Conservation (phyloP, 2,888 invertebrate genomes). For the Adela reaumurella region DNA sequence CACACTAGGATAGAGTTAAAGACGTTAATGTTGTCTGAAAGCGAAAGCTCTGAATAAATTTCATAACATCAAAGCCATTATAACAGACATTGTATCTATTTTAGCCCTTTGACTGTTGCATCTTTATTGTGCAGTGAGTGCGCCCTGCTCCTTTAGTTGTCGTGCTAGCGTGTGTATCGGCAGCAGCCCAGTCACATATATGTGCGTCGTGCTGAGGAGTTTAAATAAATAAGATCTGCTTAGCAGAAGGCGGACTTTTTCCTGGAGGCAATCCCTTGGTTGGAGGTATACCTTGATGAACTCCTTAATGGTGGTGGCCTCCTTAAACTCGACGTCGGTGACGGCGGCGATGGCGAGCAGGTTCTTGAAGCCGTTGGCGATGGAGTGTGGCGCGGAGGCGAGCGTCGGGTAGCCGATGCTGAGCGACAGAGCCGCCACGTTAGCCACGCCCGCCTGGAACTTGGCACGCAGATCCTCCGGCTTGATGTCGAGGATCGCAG, state of each 20-base stretch:
- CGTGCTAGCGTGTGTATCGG: too few species aligned
- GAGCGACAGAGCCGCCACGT: constrained; percentile 91
- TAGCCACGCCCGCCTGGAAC: constrained; percentile 91
- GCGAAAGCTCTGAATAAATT: constrained; percentile 3
- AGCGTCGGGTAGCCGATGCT: constrained; percentile 93
- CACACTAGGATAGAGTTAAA: constrained; percentile 43
- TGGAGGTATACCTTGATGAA: constrained; percentile 70
- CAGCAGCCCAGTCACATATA: too few species aligned
- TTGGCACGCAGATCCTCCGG: constrained; percentile 89
- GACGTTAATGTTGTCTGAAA: constrained; percentile 19
- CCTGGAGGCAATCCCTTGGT: too few species aligned
- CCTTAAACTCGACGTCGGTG: constrained; percentile 93
- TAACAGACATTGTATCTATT: constrained; percentile 9
- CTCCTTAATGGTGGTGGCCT: constrained; percentile 90
- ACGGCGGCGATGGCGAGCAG: constrained; percentile 93
- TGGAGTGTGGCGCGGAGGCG: constrained; percentile 95
- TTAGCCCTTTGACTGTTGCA: too few species aligned
- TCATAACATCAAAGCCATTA: constrained; percentile 3
- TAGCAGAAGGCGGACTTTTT: too few species aligned
- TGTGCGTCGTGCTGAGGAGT: background rate
- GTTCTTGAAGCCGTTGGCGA: constrained; percentile 98
- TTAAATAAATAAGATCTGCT: background rate
- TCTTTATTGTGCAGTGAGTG: too few species aligned
- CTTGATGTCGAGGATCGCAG: constrained; percentile 96
- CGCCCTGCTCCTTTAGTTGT: too few species aligned